Base-by-base conservation (phyloP, 1,140 invertebrate species). In the Dreissena polymorpha region DNA sequence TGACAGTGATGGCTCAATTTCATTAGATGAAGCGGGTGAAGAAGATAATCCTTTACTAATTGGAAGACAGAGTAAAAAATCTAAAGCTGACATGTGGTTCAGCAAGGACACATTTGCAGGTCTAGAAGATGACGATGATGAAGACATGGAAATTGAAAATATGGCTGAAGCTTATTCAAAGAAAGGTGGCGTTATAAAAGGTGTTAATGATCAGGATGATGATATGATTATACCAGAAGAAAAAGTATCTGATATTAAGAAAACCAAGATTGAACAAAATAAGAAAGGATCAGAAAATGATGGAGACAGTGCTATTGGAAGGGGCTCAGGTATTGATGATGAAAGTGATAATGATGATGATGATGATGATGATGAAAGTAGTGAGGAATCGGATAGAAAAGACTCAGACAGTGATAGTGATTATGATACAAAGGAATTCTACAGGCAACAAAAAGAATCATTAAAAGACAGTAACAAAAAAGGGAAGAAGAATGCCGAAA, bases 61-160 rank as follows among this genome's bases (percentile, higher is more conserved):
- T 60, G 75, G 76, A n/a, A 70, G 53, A 63, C 69, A n/a, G 10
- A 50, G 53, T 23, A 73, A 63, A 29, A 75, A 68, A 16, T 16
- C n/a, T 1, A 73, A 77, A 76, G 72, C 55, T 57, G 65, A 86
- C 50, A 75, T 83, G 63, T 86, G 77, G 77, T 82, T 84, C 27
- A 60, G 60, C 14, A 85, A 95, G 93, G 96, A 97, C 88, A 94
- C 95, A 72, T 98, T 99, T 90, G 96, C 97, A 90, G 95, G 96
- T 88, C 92, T 98, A 53, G 95, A 96, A 86, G 94, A 95, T 83
- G 96, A 97, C 72, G 96, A 97, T 71, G 96, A 96, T 90, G 97
- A 98, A 92, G 97, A 97, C 89, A 95, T 95, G 49, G 97, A 98
- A 93, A 94, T 98, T 77, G 96, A 97, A 89, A 95, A 95, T 91